phyloP scores from a whole-genome alignment of 2,888 invertebrate species.

The Parnassius smintheus region DNA sequence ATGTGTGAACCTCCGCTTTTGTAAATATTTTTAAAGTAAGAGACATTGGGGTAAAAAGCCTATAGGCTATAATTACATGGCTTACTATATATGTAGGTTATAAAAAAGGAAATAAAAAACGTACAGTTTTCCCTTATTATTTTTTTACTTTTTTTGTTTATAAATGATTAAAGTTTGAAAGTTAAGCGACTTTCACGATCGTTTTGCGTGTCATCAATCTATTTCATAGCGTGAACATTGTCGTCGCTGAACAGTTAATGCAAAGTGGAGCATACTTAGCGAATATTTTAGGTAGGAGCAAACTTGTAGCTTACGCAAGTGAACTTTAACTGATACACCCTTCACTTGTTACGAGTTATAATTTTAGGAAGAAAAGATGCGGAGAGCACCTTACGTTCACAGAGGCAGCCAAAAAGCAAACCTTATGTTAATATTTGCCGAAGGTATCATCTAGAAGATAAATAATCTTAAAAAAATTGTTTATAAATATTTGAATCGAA shows the following conservation, averaged over 20 bases:
- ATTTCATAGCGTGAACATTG: slow-evolving; percentile 32
- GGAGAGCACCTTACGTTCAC: slow-evolving; percentile 13
- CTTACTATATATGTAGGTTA: too few relatives aligned
- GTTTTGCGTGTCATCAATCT: slow-evolving; percentile 28
- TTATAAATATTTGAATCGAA: too few relatives aligned
- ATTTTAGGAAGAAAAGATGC: slow-evolving; percentile 23
- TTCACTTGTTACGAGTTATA: slow-evolving; percentile 21
- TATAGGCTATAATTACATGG: too few relatives aligned
- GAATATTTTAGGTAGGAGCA: slow-evolving; percentile 37
- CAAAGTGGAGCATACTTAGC: slow-evolving; percentile 38
- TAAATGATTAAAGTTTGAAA: slow-evolving; percentile 33
- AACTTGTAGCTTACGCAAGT: slow-evolving; percentile 33
- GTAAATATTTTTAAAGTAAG: too few relatives aligned
- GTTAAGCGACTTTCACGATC: slow-evolving; percentile 23
- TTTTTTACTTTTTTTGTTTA: slow-evolving; percentile 10
- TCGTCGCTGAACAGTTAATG: slow-evolving; percentile 38
- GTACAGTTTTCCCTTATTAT: neutral
- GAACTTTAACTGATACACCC: slow-evolving; percentile 27
- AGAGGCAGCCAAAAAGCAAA: neutral
- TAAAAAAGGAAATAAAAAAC: too few relatives aligned
- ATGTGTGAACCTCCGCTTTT: too few relatives aligned
- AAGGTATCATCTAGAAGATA: too few relatives aligned
- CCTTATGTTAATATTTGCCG: neutral
- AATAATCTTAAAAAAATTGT: too few relatives aligned
- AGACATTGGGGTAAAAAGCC: too few relatives aligned